These are phyloP conservation scores for Oryzias dopingdopingensis DNA, from an alignment of 2,797 vertebrate genomes.

Conservation along the genomic window DNA sequence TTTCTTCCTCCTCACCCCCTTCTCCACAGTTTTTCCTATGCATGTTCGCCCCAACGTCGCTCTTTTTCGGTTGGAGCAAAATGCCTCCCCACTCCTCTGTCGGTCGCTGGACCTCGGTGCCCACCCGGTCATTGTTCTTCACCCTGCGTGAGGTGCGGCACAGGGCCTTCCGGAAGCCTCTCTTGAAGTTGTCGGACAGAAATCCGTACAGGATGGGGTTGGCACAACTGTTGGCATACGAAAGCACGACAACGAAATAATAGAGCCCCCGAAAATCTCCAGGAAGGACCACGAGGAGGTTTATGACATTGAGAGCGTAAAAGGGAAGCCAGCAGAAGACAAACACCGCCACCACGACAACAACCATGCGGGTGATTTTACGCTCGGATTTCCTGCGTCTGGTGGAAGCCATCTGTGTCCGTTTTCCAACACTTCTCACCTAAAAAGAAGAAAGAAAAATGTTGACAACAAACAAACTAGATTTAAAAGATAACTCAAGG, in stretches of 20 bases:
- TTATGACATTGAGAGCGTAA: constrained; percentile 90
- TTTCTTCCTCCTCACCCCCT: constrained; percentile 39
- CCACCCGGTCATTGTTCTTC: constrained; percentile 64
- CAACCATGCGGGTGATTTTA: constrained; percentile 93
- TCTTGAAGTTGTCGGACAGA: constrained; percentile 95
- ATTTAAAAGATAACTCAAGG: too few species aligned
- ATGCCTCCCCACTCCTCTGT: constrained; percentile 66
- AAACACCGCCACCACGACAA: constrained; percentile 92
- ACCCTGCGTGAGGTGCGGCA: constrained; percentile 71
- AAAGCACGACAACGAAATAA: constrained; percentile 90
- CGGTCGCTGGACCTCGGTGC: constrained; percentile 56
- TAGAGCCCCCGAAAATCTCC: constrained; percentile 87
- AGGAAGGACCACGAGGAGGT: constrained; percentile 86
- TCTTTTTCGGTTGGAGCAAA: constrained; percentile 39
- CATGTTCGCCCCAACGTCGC: constrained; percentile 17
- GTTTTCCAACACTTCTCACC: constrained; percentile 84
- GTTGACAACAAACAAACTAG: not conserved
- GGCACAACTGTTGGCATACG: constrained; percentile 96
- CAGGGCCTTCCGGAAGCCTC: constrained; percentile 83
- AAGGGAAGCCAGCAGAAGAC: constrained; percentile 95
- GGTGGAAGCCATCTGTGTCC: constrained; percentile 81
- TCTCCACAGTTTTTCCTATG: constrained; percentile 11
- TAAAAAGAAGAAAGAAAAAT: constrained; percentile 18
- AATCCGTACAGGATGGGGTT: constrained; percentile 94
- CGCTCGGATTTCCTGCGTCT: constrained; percentile 86